Evolutionary conservation across 2,888 invertebrate genomes (phyloP), one percentile per base, ranked within the genome.

Genomic region (Doris montereyensis): DNA sequence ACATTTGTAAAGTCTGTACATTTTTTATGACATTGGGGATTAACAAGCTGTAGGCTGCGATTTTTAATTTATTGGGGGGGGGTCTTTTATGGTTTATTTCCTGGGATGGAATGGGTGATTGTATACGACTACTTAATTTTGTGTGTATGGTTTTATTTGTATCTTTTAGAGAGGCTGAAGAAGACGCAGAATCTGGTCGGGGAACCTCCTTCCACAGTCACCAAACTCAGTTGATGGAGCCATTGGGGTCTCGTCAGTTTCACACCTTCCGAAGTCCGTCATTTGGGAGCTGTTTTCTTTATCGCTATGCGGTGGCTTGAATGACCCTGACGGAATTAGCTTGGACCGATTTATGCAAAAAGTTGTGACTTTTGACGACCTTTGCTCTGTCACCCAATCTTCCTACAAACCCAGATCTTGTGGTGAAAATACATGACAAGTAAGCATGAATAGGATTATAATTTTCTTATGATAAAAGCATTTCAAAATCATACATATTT

Each of bases 111-210:
- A n/a, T n/a, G n/a, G n/a, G n/a, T n/a, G n/a, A n/a, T n/a, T n/a
- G n/a, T n/a, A n/a, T n/a, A n/a, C n/a, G n/a, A n/a, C n/a, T n/a
- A n/a, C n/a, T n/a, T n/a, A n/a, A n/a, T n/a, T n/a, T n/a, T n/a
- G n/a, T n/a, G n/a, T n/a, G n/a, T n/a, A n/a, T n/a, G n/a, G n/a
- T n/a, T n/a, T 74, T 76, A 70, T 79, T 76, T 2, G 77, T 79
- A 60, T 52, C 68, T 13, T 57, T 52, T 24, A 80, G 78, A 82
- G 82, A 82, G 57, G 80, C 81, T 82, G 97, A 97, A 86, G 97
- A 97, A 91, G 98, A 98, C 93, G 95, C 95, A 85, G 98, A 98
- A 92, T 97, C 97, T 81, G 98, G 98, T 83, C 97, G 97, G 91
- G 98, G 98, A 62, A 96, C 97, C 58, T 98, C 98, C 75, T 98